These are phyloP conservation scores for Melipona bicolor DNA, from an alignment of 2,888 invertebrate species.

Conservation along the genomic window DNA sequence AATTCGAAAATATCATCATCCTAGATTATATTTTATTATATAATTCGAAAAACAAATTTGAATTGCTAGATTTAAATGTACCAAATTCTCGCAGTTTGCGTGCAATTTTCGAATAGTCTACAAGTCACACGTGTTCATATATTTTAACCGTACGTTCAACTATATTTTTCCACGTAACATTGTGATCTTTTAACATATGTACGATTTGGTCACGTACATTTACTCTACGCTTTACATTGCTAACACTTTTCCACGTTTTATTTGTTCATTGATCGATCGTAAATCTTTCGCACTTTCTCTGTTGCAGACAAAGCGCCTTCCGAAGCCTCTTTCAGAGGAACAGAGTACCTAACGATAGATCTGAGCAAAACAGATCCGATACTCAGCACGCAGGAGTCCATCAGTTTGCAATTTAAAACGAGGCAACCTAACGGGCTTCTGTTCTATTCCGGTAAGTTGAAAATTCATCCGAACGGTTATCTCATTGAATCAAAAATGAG, in stretches of 20 bases:
- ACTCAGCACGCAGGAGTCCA: conserved; percentile 95
- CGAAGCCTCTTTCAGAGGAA: conserved; percentile 96
- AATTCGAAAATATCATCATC: background rate
- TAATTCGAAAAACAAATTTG: background rate
- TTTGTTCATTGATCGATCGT: background rate
- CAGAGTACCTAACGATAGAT: conserved; percentile 96
- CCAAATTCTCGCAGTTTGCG: background rate
- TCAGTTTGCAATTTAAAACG: conserved; percentile 96
- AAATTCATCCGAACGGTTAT: conserved; percentile 11
- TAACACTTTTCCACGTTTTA: background rate
- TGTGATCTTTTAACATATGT: background rate
- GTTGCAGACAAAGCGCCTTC: conserved; percentile 95
- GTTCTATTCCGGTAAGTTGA: conserved; percentile 93
- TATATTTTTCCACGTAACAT: background rate
- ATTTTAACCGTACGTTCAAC: background rate
- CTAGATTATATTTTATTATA: background rate
- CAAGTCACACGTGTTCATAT: conserved; percentile 17
- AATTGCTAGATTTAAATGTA: background rate
- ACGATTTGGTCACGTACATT: conserved; percentile 23
- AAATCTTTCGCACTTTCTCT: conserved; percentile 68
- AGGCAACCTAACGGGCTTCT: conserved; percentile 95
- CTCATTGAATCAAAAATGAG: background rate
- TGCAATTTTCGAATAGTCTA: background rate
- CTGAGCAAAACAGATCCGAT: conserved; percentile 94
- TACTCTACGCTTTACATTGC: background rate